These are phyloP conservation scores for Clunio marinus DNA, from an alignment of 2,888 invertebrate genomes.

Conservation along the genomic window DNA sequence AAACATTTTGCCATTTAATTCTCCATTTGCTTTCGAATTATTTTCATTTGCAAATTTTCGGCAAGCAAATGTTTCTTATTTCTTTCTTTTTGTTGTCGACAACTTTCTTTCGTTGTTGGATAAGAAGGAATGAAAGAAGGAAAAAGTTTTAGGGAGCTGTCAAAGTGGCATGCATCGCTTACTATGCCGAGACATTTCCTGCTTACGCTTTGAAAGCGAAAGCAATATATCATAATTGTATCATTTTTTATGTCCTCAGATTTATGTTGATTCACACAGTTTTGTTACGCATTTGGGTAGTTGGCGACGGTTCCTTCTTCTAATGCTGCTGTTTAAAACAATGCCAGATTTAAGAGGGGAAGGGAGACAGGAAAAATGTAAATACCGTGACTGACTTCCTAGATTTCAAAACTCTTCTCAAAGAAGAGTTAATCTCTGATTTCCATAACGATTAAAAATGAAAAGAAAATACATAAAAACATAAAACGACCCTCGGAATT, in stretches of 20 bases:
- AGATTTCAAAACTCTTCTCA: too few relatives aligned
- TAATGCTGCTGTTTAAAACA: not conserved
- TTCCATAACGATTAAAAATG: too few relatives aligned
- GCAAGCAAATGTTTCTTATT: not conserved
- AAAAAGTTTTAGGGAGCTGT: not conserved
- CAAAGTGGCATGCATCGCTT: too few relatives aligned
- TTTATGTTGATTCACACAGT: not conserved
- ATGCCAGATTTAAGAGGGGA: too few relatives aligned
- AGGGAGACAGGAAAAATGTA: too few relatives aligned
- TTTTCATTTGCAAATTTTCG: conserved; percentile 6
- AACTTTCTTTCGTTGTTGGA: too few relatives aligned
- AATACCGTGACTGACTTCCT: too few relatives aligned
- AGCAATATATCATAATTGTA: conserved; percentile 11
- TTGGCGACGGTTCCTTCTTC: not conserved
- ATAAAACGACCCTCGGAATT: not conserved
- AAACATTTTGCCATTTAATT: conserved; percentile 20
- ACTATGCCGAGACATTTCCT: too few relatives aligned
- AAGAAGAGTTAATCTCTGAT: too few relatives aligned
- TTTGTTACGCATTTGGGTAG: conserved; percentile 1
- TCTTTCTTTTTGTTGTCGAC: not conserved
- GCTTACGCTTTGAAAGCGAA: not conserved
- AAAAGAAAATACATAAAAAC: not conserved
- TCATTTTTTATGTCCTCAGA: not conserved
- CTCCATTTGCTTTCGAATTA: conserved; percentile 11
- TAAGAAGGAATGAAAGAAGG: not conserved